These are phyloP conservation scores for Trididemnum clinides DNA, from an alignment of 23 tunicate genomes.

Conservation along the genomic window DNA sequence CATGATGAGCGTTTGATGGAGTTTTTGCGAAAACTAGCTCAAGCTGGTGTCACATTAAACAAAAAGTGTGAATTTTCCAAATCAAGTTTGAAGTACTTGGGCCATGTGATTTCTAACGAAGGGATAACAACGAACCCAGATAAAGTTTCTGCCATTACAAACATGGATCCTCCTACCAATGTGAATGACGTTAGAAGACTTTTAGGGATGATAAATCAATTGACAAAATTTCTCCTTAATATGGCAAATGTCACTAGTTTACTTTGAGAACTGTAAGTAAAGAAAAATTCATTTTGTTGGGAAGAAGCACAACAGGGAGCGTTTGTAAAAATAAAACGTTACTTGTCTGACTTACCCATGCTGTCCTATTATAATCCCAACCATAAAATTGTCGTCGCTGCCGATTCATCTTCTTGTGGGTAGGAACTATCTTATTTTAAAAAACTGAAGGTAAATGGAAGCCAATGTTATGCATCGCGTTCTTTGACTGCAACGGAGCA, in stretches of 20 bases:
- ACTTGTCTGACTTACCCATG: not conserved
- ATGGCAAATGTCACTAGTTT: not conserved
- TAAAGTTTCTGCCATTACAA: constrained; percentile 9
- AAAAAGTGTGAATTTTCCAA: constrained; percentile 27
- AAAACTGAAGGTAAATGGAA: not conserved
- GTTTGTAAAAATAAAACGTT: not conserved
- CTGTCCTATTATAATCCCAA: not conserved
- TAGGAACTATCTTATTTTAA: constrained; percentile 8
- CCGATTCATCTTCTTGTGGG: constrained; percentile 6
- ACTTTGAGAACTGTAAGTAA: not conserved
- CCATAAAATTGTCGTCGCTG: not conserved
- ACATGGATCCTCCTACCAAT: constrained; percentile 23
- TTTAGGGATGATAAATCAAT: constrained; percentile 27
- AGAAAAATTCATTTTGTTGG: not conserved
- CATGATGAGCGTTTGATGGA: constrained; percentile 5
- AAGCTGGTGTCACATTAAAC: constrained; percentile 25
- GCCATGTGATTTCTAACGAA: constrained; percentile 12
- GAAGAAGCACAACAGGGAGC: not conserved
- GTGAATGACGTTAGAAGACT: constrained; percentile 9
- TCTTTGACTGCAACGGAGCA: constrained; percentile 13
- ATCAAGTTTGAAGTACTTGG: constrained; percentile 2
- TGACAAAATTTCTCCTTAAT: constrained; percentile 14
- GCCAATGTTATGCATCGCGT: constrained; percentile 6
- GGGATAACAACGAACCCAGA: constrained; percentile 36
- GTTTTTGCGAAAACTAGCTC: constrained; percentile 1